phyloP scores from a whole-genome alignment of 2,113 vertebrate genomes.

The Mastomys natalensis region DNA sequence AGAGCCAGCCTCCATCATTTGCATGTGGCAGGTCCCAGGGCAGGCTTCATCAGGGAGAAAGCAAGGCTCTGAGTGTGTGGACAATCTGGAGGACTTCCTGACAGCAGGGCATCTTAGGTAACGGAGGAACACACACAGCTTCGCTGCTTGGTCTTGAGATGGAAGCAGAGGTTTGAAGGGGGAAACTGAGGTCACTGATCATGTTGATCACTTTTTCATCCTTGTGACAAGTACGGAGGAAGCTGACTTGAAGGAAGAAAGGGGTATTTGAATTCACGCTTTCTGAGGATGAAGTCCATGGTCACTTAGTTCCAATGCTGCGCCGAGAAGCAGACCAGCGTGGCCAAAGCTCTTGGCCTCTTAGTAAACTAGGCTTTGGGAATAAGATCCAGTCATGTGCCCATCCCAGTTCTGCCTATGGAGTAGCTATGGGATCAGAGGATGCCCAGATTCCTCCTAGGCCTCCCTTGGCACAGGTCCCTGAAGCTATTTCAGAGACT shows the following conservation, averaged over 20 bases:
- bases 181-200: background rate
- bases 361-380: background rate
- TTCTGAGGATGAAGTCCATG: background rate
- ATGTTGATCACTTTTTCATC: background rate
- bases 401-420: background rate
- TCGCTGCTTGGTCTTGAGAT: background rate
- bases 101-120: background rate
- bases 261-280: background rate
- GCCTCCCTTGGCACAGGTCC: background rate
- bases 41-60: background rate
- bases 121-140: background rate
- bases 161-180: background rate
- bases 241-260: background rate
- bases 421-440: background rate
- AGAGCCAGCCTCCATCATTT: background rate
- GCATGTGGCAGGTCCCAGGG: background rate
- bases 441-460: background rate
- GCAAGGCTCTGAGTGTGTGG: background rate
- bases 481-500: background rate
- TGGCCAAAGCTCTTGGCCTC: background rate
- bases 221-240: background rate
- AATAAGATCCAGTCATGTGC: background rate
- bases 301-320: background rate
- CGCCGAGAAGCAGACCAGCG: background rate
- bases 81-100: background rate